Percentiles rank a stretch among this genome's conserved stretches.
Conservation (phyloP, 2,113 vertebrate species). For the Gallinago paraguaiae region DNA sequence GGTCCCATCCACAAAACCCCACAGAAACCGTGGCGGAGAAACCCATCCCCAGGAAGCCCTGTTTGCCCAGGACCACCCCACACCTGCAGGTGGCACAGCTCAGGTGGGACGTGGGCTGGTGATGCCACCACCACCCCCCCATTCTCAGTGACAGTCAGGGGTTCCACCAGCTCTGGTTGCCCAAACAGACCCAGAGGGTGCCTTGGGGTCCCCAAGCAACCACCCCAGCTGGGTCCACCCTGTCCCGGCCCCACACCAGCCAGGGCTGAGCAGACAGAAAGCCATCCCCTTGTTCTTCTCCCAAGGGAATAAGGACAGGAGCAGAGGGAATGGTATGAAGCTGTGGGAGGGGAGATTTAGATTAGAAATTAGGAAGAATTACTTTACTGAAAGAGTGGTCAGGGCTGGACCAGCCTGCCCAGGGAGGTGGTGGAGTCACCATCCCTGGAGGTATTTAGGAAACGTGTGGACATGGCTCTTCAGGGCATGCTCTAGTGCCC, state of each 20-base stretch:
- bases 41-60: neutral
- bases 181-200: neutral
- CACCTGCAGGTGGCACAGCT: fast-evolving
- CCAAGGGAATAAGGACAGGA: too few relatives aligned
- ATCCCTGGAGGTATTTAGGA: too few relatives aligned
- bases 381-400: too few relatives aligned
- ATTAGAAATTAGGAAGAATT: too few relatives aligned
- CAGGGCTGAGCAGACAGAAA: neutral
- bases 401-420: too few relatives aligned
- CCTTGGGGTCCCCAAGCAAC: neutral
- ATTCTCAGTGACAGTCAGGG: neutral
- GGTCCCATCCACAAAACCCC: neutral
- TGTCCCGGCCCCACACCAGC: neutral
- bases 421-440: too few relatives aligned
- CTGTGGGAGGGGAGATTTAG: too few relatives aligned
- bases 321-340: too few relatives aligned
- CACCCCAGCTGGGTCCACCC: neutral
- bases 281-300: neutral
- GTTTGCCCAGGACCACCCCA: neutral
- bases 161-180: neutral
- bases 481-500: too few relatives aligned
- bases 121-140: neutral
- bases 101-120: neutral
- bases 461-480: too few relatives aligned
- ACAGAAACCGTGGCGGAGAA: neutral